phyloP scores from a whole-genome alignment of 35 echinoderm and acorn worm species.

The Ptychodera flava region DNA sequence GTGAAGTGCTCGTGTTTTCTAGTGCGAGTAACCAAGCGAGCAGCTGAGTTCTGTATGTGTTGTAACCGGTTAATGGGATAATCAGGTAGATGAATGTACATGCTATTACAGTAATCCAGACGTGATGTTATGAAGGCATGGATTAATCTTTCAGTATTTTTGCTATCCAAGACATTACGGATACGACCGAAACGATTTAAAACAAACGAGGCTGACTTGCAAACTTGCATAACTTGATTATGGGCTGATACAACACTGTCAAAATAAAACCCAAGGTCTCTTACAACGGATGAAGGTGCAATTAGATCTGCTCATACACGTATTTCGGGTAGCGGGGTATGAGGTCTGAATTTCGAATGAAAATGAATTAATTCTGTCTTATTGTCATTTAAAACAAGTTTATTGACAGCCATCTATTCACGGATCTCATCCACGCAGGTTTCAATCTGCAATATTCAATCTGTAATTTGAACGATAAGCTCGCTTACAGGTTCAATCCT shows the following conservation, averaged over 20 bases:
- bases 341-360: background rate
- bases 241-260: background rate
- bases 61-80: too few species aligned
- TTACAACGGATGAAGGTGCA: background rate
- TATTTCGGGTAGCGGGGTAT: background rate
- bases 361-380: conserved; percentile 29
- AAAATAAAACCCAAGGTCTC: conserved; percentile 29
- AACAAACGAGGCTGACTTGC: conserved; percentile 2
- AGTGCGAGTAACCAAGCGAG: too few species aligned
- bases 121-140: conserved; percentile 37
- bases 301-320: conserved; percentile 1
- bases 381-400: conserved; percentile 26
- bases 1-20: conserved; percentile 22
- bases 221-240: conserved; percentile 16
- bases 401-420: conserved; percentile 14
- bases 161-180: conserved; percentile 13
- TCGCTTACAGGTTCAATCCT: background rate
- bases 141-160: conserved; percentile 7
- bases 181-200: conserved; percentile 23
- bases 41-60: too few species aligned
- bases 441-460: conserved; percentile 6
- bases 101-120: conserved; percentile 38
- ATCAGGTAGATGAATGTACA: too few species aligned
- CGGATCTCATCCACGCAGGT: conserved; percentile 3
- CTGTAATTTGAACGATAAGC: background rate